phyloP scores from a whole-genome alignment of 2,113 vertebrate genomes.

The Geococcyx californianus region DNA sequence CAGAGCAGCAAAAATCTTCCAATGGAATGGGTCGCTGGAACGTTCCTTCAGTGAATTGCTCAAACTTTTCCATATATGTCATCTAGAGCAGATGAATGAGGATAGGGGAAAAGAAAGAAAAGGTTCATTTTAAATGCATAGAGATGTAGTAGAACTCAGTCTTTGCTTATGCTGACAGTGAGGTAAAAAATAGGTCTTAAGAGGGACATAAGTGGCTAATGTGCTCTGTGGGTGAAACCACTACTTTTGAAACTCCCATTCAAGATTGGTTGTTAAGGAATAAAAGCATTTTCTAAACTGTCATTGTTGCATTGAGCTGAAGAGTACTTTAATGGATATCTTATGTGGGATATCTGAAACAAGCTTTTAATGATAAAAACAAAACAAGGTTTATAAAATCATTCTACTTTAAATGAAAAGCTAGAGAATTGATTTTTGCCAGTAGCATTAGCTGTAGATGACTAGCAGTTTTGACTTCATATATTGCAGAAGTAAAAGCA shows the following conservation, averaged over 20 bases:
- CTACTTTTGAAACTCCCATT: background rate
- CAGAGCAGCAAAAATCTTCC: background rate
- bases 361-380: background rate
- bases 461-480: background rate
- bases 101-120: background rate
- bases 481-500: background rate
- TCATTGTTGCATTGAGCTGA: background rate
- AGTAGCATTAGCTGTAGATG: background rate
- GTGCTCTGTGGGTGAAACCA: background rate
- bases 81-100: background rate
- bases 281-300: slow-evolving; percentile 28
- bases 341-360: background rate
- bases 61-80: background rate
- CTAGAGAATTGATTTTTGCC: background rate
- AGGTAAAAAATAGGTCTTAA: slow-evolving; percentile 17
- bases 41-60: background rate
- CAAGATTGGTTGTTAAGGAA: background rate
- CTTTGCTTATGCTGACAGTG: background rate
- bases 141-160: background rate
- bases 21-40: background rate
- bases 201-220: background rate
- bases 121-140: background rate
- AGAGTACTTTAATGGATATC: slow-evolving; percentile 4
- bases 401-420: background rate
- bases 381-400: background rate